A percentile compares a stretch with the other conserved stretches of the same genome.
Evolutionary conservation across 1,140 invertebrate genomes (phyloP).

Genomic region (Frieseomelitta varia): DNA sequence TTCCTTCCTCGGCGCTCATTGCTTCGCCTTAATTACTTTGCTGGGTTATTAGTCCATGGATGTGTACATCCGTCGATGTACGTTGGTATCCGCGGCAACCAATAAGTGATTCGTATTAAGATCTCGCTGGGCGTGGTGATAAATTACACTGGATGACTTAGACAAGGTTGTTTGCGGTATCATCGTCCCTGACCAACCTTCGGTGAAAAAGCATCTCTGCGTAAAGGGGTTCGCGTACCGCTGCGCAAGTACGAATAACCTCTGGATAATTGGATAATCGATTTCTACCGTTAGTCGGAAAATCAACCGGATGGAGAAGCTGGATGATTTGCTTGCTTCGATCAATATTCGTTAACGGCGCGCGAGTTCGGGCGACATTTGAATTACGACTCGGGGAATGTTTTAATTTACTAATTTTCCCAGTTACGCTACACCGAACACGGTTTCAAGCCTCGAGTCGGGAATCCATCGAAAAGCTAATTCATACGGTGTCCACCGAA

Average conservation of each 20-base stretch:
- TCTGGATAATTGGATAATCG: slow-evolving; percentile 63
- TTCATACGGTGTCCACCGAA: too few relatives aligned
- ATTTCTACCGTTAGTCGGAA: slow-evolving; percentile 53
- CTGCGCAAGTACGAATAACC: slow-evolving; percentile 18
- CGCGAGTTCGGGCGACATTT: not conserved
- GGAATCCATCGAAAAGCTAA: too few relatives aligned
- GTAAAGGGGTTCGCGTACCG: not conserved
- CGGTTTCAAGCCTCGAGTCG: too few relatives aligned
- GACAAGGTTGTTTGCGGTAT: slow-evolving; percentile 39
- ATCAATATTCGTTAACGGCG: slow-evolving; percentile 15
- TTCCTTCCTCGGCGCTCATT: slow-evolving; percentile 47
- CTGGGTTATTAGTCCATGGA: slow-evolving; percentile 62
- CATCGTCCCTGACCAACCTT: slow-evolving; percentile 30
- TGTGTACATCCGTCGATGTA: slow-evolving; percentile 26
- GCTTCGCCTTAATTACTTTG: slow-evolving; percentile 64
- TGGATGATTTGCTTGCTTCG: slow-evolving; percentile 11
- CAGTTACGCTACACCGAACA: too few relatives aligned
- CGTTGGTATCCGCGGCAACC: slow-evolving; percentile 50
- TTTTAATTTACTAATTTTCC: too few relatives aligned
- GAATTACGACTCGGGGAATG: not conserved
- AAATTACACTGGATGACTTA: slow-evolving; percentile 70
- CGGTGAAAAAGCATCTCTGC: slow-evolving; percentile 52
- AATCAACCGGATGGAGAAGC: slow-evolving; percentile 30
- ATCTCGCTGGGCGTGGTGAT: slow-evolving; percentile 72
- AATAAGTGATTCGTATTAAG: slow-evolving; percentile 74